phyloP scores from a whole-genome alignment of 1,140 invertebrate species.

The Euwallacea fornicatus region DNA sequence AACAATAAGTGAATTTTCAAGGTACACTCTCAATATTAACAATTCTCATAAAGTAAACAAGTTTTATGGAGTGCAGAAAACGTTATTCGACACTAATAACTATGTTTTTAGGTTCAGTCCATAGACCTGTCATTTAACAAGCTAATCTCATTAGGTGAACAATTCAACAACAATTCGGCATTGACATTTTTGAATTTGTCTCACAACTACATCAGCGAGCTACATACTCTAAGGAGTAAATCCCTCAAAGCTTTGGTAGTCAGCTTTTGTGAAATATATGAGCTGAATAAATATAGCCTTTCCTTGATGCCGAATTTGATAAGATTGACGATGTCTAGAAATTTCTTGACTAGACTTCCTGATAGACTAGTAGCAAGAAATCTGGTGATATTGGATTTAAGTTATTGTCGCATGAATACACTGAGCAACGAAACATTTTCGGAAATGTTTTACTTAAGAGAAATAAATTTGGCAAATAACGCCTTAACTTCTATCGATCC shows the following conservation, averaged over 20 bases:
- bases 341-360: conserved; percentile 61
- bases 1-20: neutral
- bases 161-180: conserved; percentile 58
- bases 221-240: conserved; percentile 59
- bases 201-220: conserved; percentile 64
- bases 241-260: conserved; percentile 60
- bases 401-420: conserved; percentile 57
- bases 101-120: conserved; percentile 19
- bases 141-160: conserved; percentile 60
- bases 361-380: conserved; percentile 59
- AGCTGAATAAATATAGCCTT: conserved; percentile 58
- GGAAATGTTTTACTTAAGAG: conserved; percentile 58
- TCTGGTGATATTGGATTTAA: conserved; percentile 61
- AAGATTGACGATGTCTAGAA: conserved; percentile 61
- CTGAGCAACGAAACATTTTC: conserved; percentile 60
- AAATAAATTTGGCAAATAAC: conserved; percentile 66
- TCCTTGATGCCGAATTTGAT: conserved; percentile 57
- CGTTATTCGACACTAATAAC: neutral
- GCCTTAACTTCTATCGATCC: conserved; percentile 63
- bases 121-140: conserved; percentile 62
- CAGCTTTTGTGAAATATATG: conserved; percentile 63
- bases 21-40: no score
- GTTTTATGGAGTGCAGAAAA: no score
- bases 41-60: no score
- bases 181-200: conserved; percentile 62